phyloP scores from a whole-genome alignment of 2,113 vertebrate genomes.

The Podilymbus podiceps region DNA sequence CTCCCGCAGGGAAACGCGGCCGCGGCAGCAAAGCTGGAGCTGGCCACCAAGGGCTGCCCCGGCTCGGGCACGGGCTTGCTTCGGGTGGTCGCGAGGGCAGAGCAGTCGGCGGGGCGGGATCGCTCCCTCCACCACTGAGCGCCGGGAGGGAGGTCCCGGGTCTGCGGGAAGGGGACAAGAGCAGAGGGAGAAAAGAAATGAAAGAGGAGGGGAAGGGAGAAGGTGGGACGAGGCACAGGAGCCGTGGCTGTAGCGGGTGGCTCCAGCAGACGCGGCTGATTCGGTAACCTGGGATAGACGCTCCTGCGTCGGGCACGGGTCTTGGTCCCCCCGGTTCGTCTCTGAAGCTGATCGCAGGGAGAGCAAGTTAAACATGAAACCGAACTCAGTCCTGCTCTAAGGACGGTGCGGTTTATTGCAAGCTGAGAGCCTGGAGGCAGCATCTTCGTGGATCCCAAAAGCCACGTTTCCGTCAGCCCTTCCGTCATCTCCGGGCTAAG shows the following conservation, averaged over 20 bases:
- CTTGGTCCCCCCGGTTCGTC: not conserved
- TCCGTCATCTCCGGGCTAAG: not conserved
- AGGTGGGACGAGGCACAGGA: not conserved
- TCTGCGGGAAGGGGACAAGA: not conserved
- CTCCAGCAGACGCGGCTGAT: not conserved
- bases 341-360: not conserved
- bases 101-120: not conserved
- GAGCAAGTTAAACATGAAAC: not conserved
- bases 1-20: not conserved
- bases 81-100: too few relatives aligned
- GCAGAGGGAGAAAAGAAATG: not conserved
- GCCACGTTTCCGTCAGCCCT: not conserved
- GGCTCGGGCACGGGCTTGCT: not conserved
- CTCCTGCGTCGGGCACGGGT: fast-evolving
- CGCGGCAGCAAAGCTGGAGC: fast-evolving
- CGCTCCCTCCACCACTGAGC: fast-evolving
- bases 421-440: not conserved
- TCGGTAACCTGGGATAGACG: fast-evolving
- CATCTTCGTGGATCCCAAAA: fast-evolving
- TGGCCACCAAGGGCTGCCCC: not conserved
- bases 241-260: fast-evolving
- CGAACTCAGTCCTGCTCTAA: not conserved
- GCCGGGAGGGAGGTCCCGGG: not conserved
- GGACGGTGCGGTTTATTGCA: fast-evolving
- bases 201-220: fast-evolving